A percentile compares a stretch with the other conserved stretches of the same genome.
These are phyloP conservation scores for Nomada ruficornis DNA, from an alignment of 2,888 invertebrate genomes.

Conservation along the genomic window DNA sequence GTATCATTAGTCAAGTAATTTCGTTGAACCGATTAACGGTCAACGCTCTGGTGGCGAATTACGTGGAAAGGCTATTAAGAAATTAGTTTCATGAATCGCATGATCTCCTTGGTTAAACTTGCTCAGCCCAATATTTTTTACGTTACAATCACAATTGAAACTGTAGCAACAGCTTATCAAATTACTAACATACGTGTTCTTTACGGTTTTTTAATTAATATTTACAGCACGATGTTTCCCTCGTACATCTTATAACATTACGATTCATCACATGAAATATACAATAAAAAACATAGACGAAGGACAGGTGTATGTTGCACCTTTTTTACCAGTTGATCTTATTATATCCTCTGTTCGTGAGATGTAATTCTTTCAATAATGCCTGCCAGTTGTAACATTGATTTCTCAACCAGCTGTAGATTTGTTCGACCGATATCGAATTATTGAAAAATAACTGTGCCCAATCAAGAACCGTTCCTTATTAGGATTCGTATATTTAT, in stretches of 20 bases:
- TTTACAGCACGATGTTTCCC: no score
- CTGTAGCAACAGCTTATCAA: neutral
- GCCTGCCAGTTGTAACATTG: neutral
- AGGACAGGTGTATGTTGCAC: neutral
- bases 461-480: neutral
- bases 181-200: no score
- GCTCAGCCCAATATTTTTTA: neutral
- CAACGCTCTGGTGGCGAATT: constrained; percentile 6
- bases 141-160: neutral
- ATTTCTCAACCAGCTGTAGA: neutral
- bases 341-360: no score
- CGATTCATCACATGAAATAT: neutral
- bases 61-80: neutral
- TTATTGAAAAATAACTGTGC: neutral
- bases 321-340: neutral
- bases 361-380: neutral
- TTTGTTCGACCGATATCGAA: neutral
- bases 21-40: neutral
- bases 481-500: neutral
- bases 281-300: neutral
- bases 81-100: neutral
- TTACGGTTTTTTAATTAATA: no score
- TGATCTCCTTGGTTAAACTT: neutral
- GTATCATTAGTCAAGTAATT: neutral
- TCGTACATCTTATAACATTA: neutral